These are phyloP conservation scores for Psephotus haematonotus DNA, from an alignment of 2,113 vertebrate species.

Conservation along the genomic window DNA sequence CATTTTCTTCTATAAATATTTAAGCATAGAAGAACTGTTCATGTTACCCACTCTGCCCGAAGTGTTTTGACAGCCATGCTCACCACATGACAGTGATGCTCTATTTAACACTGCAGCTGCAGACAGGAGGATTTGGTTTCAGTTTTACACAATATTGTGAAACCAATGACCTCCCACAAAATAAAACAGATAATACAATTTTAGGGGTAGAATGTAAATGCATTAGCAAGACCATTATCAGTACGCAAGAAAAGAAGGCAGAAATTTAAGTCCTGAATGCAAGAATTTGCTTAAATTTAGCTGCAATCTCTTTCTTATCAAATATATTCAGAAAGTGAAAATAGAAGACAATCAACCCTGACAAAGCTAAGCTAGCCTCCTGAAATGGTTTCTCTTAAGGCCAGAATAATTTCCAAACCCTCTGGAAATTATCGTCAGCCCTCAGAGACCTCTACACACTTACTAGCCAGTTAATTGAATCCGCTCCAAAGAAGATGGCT, in stretches of 20 bases:
- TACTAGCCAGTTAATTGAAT: background rate
- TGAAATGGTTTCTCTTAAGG: background rate
- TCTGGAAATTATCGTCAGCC: background rate
- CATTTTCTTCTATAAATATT: constrained; percentile 67
- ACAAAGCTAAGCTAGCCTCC: background rate
- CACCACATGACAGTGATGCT: constrained; percentile 58
- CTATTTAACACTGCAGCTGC: constrained; percentile 64
- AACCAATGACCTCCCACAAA: constrained; percentile 27
- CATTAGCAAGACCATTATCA: background rate
- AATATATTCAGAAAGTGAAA: background rate
- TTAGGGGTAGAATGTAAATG: constrained; percentile 16
- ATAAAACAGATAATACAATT: constrained; percentile 22
- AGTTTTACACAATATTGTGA: constrained; percentile 44
- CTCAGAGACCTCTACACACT: background rate
- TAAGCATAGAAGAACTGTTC: constrained; percentile 47
- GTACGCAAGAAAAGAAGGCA: background rate
- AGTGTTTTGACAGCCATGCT: constrained; percentile 70
- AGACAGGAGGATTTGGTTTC: constrained; percentile 54
- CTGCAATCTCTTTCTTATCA: background rate
- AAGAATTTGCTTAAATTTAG: background rate
- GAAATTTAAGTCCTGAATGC: background rate
- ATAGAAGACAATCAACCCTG: background rate
- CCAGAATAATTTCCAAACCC: background rate
- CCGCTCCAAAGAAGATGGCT: background rate
- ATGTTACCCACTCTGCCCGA: constrained; percentile 38